Conservation (phyloP, 2,797 vertebrate genomes). For the Tamandua tetradactyla region DNA sequence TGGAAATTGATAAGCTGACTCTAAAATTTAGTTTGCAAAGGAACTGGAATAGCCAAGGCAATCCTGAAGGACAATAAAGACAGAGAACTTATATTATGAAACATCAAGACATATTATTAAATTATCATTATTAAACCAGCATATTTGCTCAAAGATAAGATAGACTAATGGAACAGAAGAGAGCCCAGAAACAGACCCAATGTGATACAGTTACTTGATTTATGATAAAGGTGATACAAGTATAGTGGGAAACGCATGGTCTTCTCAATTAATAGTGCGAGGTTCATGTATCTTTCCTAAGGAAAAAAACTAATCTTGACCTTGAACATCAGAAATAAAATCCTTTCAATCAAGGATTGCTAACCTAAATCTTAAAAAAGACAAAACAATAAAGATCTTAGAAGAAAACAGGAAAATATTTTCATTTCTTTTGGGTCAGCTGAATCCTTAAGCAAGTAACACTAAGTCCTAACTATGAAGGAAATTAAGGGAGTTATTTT, state of each 20-base stretch:
- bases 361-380: slow-evolving; percentile 14
- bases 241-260: neutral
- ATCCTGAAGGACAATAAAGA: slow-evolving; percentile 1
- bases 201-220: neutral
- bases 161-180: neutral
- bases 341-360: neutral
- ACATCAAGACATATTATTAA: neutral
- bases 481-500: neutral
- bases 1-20: neutral
- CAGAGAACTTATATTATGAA: neutral
- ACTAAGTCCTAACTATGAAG: neutral
- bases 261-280: neutral
- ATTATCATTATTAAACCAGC: neutral
- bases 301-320: slow-evolving; percentile 7
- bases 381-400: too few relatives aligned
- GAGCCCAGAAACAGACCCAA: neutral
- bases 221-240: neutral
- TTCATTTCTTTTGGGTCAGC: neutral
- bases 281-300: neutral
- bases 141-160: neutral
- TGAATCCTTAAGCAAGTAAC: neutral
- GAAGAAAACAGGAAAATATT: slow-evolving; percentile 27
- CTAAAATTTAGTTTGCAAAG: slow-evolving; percentile 11
- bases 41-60: neutral
- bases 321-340: neutral